Evolutionary conservation across 1,140 invertebrate species (phyloP), one percentile per base, ranked within the genome.

Genomic region (Procambarus virginalis): DNA sequence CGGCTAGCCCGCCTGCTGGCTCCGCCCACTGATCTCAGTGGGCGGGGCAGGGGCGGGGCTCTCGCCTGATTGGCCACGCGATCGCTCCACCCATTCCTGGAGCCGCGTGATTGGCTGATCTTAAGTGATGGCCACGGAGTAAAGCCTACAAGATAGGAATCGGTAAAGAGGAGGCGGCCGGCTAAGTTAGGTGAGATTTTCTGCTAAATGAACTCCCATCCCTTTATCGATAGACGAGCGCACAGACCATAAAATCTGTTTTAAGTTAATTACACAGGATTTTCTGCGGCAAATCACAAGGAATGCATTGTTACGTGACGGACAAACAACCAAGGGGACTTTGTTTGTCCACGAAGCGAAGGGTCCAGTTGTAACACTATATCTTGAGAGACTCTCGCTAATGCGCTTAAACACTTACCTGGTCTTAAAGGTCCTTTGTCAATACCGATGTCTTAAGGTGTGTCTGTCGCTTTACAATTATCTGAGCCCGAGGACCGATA

Each of bases 261-360:
- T 90, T 90, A 90, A 90, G 83, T 90, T 90, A 90, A 90, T 90
- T 90, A 90, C 89, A 85, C 77, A 70, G 89, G 89, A 90, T 90
- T 85, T 90, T 90, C 89, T 90, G 83, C 89, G 89, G 89, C 77
- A 78, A 85, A 90, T 86, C 89, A 90, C 89, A 86, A 90, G 89
- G 89, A 89, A 89, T 89, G 87, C 73, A 64, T 89, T 84, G 87
- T 89, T 89, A 89, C 73, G 81, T 79, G 81, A 78, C 49, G 81
- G 73, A 75, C 14, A 76, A 85, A 84, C 81, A 64, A 5, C 64
- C 60, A 48, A 68, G 45, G 68, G 34, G 6, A 45, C 68, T 84
- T 84, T 84, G 81, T 84, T 84, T 84, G 81, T 84, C 81, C n/a
- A 84, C 64, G 34, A 22, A 84, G 46, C 81, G n/a, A 60, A 60